Conservation (phyloP, 92 coral and sea anemone species). For the Palythoa heliodiscus region DNA sequence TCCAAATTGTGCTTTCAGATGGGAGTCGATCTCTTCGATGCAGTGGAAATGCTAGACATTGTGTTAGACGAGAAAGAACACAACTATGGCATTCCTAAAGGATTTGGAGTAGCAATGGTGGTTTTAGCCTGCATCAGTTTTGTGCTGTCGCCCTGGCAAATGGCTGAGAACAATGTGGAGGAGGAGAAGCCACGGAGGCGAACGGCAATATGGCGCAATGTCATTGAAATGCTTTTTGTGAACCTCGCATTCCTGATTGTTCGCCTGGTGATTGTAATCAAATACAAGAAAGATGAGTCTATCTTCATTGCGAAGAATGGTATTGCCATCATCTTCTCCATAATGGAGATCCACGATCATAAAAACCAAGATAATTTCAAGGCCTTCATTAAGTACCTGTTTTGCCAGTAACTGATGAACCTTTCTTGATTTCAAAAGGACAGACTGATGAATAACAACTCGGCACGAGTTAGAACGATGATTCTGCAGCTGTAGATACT, state of each 20-base stretch:
- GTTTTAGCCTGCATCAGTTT: constrained; percentile 18
- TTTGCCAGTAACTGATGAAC: neutral
- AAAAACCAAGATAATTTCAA: neutral
- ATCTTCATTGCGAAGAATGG: constrained; percentile 64
- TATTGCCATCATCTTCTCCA: neutral
- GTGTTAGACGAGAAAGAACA: constrained; percentile 38
- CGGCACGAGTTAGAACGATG: neutral
- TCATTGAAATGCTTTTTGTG: neutral
- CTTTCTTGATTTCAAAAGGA: too few species aligned
- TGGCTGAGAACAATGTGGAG: neutral
- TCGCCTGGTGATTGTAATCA: constrained; percentile 45
- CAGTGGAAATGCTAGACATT: neutral
- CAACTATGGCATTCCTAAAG: constrained; percentile 36
- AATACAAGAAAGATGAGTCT: constrained; percentile 57
- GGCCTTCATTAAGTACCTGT: neutral
- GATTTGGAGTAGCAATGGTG: constrained; percentile 28
- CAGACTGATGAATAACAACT: too few species aligned
- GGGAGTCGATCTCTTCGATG: neutral
- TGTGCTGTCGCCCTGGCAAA: neutral
- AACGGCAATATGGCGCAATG: neutral
- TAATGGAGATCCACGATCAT: neutral
- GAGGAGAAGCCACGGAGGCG: neutral
- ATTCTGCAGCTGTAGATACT: neutral
- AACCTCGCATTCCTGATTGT: constrained; percentile 46
- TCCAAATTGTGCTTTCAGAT: neutral